Evolutionary conservation across 1,140 invertebrate species (phyloP), one percentile per base, ranked within the genome.

Genomic region (Calephelis nemesis): DNA sequence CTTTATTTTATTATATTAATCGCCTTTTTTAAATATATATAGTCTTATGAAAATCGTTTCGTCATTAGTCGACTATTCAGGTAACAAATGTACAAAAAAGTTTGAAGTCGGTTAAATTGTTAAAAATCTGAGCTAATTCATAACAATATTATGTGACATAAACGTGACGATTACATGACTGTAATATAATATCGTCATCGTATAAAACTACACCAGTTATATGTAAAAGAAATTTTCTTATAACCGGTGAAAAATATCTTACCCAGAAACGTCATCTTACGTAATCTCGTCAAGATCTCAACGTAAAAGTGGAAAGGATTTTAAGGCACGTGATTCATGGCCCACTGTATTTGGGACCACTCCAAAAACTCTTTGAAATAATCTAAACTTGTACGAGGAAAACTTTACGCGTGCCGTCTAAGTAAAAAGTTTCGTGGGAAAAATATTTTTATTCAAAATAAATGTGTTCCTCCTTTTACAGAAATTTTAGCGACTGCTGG

Each of bases 331-430:
- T 65, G 70, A 65, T 60, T 65, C 62, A 64, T 69, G 67, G 60
- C 48, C 63, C 63, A 42, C 45, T 70, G 62, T 72, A 69, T 62
- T 66, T 65, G 67, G 63, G 65, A 72, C 67, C 52, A 62, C 67
- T 68, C 63, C 70, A 68, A 69, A 68, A 67, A 64, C 67, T 62
- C 48, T 58, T 50, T 47, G 58, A 66, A 65, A 69, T 72, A 72
- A 72, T 72, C 67, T 72, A 47, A 72, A 65, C 67, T 69, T 68
- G 52, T 52, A 66, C 64, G 64, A 42, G 39, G 64, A 66, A 66
- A 58, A 58, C 52, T 58, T 42, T 66, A 48, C 64, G 48, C 64
- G 64, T 50, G 12, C 52, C 64, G 64, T 13, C 64, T 66, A 66
- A 66, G 64, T 66, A 66, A 66, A 66, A 52, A 66, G 64, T 66